Base-by-base conservation (phyloP, 1,140 invertebrate species). In the Lepidurus couesii region DNA sequence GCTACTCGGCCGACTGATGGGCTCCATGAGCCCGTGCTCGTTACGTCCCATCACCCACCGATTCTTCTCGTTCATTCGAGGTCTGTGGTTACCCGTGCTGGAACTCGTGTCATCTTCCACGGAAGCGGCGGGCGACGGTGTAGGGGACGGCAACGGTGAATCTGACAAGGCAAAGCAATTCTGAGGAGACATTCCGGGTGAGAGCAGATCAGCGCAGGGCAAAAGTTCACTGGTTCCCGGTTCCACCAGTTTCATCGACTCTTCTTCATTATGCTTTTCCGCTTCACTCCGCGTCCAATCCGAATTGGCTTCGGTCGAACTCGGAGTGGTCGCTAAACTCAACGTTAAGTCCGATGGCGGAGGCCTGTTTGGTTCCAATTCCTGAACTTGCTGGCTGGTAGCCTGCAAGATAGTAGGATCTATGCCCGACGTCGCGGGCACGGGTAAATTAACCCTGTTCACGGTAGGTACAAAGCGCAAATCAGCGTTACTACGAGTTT, bases 281-380 rank as follows among this genome's bases (percentile, higher is more conserved):
- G 78, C 11, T 24, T 42, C 65, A 21, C 43, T 42, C 5, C 43
- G 7, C 9, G 75, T 34, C 43, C 24, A 44, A 42, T 44, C 34
- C 16, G 78, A 47, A 13, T 45, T 75, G 13, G 43, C 42, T 44
- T 74, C 78, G 7, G 73, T 26, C 13, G 44, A 75, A 34, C 26
- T 79, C 42, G 73, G 21, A 7, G 73, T 47, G 10, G n/a, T 74
- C 10, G 43, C 44, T n/a, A n/a, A 42, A 86, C 83, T 73, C 87
- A 81, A 2, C 84, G 82, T 77, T 78, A 84, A 86, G 81, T 1
- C 84, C 84, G n/a, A 80, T 80, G 2, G 82, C 78, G 5, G 81
- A 81, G 0, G 73, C 26, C 8, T 34, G 73, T 75, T 75, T 26
- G 8, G 73, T 42, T 78, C 77, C 21, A 76, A 34, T 43, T 74